phyloP scores from a whole-genome alignment of 1,140 invertebrate species.

The Spodoptera litura region DNA sequence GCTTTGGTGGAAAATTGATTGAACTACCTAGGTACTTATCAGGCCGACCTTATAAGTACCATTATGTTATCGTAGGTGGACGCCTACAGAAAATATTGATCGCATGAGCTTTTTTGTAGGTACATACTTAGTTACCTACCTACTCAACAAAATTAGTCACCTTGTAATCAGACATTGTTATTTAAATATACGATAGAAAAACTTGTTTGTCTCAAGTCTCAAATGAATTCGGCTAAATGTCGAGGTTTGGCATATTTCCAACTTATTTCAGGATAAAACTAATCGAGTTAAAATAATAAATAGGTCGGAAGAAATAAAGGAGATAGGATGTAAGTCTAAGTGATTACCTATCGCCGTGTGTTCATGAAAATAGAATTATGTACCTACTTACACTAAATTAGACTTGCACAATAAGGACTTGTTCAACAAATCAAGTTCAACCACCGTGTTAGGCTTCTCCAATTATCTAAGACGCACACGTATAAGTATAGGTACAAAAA shows the following conservation, averaged over 20 bases:
- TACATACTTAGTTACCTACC: not conserved
- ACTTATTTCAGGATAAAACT: conserved; percentile 13
- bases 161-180: not conserved
- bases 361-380: no score
- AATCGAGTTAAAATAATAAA: not conserved
- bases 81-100: conserved; percentile 23
- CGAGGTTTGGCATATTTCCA: conserved; percentile 18
- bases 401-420: no score
- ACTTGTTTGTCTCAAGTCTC: conserved; percentile 25
- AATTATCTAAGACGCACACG: no score
- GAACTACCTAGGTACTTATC: conserved; percentile 8
- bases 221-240: conserved; percentile 6
- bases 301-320: not conserved
- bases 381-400: no score
- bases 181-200: conserved; percentile 10
- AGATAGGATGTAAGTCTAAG: no score
- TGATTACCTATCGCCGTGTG: no score
- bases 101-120: no score
- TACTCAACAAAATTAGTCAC: not conserved
- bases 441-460: no score
- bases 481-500: no score
- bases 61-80: conserved; percentile 18
- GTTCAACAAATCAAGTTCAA: no score
- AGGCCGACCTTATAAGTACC: not conserved
- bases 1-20: not conserved